phyloP scores from a whole-genome alignment of 2,113 vertebrate species.

The Myodes glareolus region DNA sequence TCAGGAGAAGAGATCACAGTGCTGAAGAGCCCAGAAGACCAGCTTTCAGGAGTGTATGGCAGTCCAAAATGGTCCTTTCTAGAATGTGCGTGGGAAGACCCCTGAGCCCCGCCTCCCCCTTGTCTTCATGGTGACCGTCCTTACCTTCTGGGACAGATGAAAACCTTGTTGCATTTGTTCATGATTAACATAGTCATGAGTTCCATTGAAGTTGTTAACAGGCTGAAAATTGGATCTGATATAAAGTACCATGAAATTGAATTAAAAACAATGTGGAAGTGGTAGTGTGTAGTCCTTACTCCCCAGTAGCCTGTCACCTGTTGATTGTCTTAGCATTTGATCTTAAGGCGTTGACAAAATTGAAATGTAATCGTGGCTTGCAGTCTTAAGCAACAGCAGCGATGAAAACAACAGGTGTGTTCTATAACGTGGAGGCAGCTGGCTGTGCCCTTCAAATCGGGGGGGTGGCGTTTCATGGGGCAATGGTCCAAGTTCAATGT shows the following conservation, averaged over 20 bases:
- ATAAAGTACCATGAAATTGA: background rate
- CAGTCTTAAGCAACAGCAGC: background rate
- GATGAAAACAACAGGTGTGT: background rate
- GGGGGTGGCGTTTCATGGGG: no score
- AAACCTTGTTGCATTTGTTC: background rate
- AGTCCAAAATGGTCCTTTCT: background rate
- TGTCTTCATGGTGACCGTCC: background rate
- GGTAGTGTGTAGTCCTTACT: background rate
- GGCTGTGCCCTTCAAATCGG: background rate
- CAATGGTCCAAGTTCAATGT: background rate
- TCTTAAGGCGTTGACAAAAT: background rate
- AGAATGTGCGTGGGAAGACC: background rate
- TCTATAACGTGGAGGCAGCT: background rate
- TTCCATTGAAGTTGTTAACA: background rate
- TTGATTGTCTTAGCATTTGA: background rate
- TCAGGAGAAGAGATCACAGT: background rate
- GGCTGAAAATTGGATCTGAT: background rate
- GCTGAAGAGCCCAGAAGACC: background rate
- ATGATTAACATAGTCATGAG: background rate
- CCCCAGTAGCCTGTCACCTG: no score
- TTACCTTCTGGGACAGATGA: background rate
- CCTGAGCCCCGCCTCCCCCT: no score
- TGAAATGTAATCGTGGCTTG: background rate
- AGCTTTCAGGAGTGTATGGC: background rate
- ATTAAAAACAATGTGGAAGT: background rate